A percentile compares a stretch with the other conserved stretches of the same genome.
These are phyloP conservation scores for Leucophenga varia DNA, from an alignment of 1,140 invertebrate species.

Conservation along the genomic window DNA sequence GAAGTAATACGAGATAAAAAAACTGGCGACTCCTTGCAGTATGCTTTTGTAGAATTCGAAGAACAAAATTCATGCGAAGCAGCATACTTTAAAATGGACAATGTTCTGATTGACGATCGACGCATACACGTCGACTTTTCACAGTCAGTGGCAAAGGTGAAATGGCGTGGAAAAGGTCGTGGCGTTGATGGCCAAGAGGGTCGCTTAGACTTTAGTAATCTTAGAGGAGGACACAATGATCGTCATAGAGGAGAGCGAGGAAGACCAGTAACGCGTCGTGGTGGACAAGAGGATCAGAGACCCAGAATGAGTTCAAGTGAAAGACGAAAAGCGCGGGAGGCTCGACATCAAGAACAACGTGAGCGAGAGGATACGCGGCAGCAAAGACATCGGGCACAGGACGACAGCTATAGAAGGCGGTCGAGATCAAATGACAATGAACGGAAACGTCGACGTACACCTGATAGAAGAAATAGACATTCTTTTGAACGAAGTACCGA, in stretches of 20 bases:
- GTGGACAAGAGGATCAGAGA: constrained; percentile 15
- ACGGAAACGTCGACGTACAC: no score
- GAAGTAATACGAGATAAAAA: constrained; percentile 96
- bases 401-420: no score
- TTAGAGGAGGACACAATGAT: constrained; percentile 23
- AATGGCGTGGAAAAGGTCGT: constrained; percentile 82
- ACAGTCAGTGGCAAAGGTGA: constrained; percentile 93
- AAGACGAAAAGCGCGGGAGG: constrained; percentile 30
- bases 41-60: constrained; percentile 99
- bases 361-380: constrained; percentile 9
- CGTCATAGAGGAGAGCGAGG: constrained; percentile 1
- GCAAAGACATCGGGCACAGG: not conserved
- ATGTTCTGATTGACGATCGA: constrained; percentile 97
- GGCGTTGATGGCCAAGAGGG: constrained; percentile 58
- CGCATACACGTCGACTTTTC: constrained; percentile 99
- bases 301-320: constrained; percentile 20
- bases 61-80: constrained; percentile 94
- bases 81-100: constrained; percentile 99
- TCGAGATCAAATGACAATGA: constrained; percentile 19
- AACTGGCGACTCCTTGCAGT: constrained; percentile 93
- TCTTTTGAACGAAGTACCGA: not conserved
- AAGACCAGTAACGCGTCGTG: not conserved
- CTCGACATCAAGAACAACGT: constrained; percentile 27
- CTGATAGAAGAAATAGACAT: not conserved
- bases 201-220: constrained; percentile 42